Base-by-base conservation (phyloP, 1,140 invertebrate genomes). In the Neodiprion lecontei region DNA sequence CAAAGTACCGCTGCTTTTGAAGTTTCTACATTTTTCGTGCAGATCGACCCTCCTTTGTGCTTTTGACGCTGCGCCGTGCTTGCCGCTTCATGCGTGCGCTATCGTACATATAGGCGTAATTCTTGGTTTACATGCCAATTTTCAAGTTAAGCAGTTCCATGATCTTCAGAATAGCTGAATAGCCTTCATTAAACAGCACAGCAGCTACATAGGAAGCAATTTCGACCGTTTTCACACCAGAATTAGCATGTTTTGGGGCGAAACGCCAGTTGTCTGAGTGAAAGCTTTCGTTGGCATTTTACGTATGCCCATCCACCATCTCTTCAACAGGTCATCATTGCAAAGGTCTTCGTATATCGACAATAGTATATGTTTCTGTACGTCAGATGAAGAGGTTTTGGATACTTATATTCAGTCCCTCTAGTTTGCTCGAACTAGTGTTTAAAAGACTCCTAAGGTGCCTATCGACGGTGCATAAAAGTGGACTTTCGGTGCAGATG, bases 141-240 rank as follows among this genome's bases (percentile, higher is more conserved):
- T 69, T 69, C 10, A 69, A 69, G 23, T 69, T 69, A 11, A 69
- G 67, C 67, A 69, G 67, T 69, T 69, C 67, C 21, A 69, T 69
- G 23, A 69, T 69, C 14, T 69, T 69, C 67, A 69, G 1, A 69
- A 28, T 1, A 69, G 67, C 67, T 69, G 67, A 69, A 69, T 69
- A 69, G 67, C 67, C 67, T 69, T 69, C 67, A 69, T 69, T 69
- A 69, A 69, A 69, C 67, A 69, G 67, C 67, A 21, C 67, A 69
- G 67, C 21, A 69, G 67, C 67, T 69, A 69, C 23, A 69, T 69
- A 69, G 10, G 67, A 69, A 69, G 67, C 67, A 69, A 23, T 69
- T 69, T 69, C 67, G 67, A 28, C 23, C 67, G 10, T 61, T 61
- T 11, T 11, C 53, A 61, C 53, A 61, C 53, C 53, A 61, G 53